These are phyloP conservation scores for Drosophila ogumai DNA, from an alignment of 1,140 invertebrate species.

Conservation along the genomic window DNA sequence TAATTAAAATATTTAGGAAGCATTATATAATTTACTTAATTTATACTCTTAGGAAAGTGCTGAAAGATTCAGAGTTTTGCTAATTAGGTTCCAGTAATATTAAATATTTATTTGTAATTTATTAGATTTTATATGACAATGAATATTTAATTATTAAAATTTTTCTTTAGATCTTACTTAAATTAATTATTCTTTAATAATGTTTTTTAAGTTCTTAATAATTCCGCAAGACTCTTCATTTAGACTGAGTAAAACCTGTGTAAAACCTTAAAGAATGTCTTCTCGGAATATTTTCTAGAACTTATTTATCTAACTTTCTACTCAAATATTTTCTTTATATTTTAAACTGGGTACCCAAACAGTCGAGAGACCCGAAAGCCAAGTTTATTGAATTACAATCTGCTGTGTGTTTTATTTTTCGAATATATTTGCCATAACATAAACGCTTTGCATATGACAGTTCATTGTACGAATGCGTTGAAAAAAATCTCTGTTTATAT, in stretches of 20 bases:
- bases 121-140: no score
- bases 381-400: neutral
- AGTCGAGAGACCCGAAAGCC: neutral
- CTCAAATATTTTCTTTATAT: neutral
- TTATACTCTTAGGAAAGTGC: no score
- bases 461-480: slow-evolving; percentile 41
- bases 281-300: neutral
- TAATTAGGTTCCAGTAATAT: no score
- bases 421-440: slow-evolving; percentile 33
- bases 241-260: neutral
- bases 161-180: no score
- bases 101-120: no score
- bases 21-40: no score
- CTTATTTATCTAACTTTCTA: neutral
- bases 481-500: slow-evolving; percentile 30
- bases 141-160: no score
- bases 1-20: no score
- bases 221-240: no score
- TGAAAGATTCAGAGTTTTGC: no score
- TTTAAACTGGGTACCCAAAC: neutral
- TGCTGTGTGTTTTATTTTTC: slow-evolving; percentile 3
- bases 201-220: no score
- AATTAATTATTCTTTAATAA: no score
- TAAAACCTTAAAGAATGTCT: neutral
- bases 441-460: slow-evolving; percentile 39